Conservation (phyloP, 2,797 vertebrate genomes). For the Benthosema pterotum region DNA sequence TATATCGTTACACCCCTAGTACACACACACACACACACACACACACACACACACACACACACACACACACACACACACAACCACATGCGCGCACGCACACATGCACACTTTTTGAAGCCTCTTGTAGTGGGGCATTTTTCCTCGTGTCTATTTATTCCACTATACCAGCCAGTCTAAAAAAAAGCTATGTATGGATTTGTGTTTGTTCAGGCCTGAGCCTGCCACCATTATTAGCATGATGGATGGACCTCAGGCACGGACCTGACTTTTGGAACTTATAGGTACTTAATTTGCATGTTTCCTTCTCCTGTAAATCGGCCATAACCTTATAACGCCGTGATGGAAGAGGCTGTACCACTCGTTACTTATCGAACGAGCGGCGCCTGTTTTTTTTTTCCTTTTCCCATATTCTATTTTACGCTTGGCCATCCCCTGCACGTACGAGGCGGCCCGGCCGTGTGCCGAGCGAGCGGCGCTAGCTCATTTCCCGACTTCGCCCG, state of each 20-base stretch:
- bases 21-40: background rate
- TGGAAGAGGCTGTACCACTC: conserved; percentile 38
- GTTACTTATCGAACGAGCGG: conserved; percentile 52
- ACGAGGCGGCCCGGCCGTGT: conserved; percentile 18
- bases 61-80: conserved; percentile 6
- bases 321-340: conserved; percentile 30
- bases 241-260: conserved; percentile 59
- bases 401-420: conserved; percentile 62
- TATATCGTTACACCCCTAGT: no score
- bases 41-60: conserved; percentile 29
- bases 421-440: conserved; percentile 44
- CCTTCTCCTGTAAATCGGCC: conserved; percentile 53
- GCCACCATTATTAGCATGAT: conserved; percentile 61
- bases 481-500: conserved; percentile 64
- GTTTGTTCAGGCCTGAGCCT: conserved; percentile 28
- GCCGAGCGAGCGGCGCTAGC: conserved; percentile 26
- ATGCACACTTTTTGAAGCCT: conserved; percentile 25
- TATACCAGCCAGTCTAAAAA: conserved; percentile 43
- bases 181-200: conserved; percentile 42
- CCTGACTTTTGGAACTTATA: conserved; percentile 63
- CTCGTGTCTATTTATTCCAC: conserved; percentile 25
- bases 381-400: conserved; percentile 35
- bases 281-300: conserved; percentile 65
- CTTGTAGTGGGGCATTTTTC: conserved; percentile 34
- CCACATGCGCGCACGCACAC: background rate